Evolutionary conservation across 1,140 invertebrate genomes (phyloP).

Genomic region (Drosophila prosaltans): DNA sequence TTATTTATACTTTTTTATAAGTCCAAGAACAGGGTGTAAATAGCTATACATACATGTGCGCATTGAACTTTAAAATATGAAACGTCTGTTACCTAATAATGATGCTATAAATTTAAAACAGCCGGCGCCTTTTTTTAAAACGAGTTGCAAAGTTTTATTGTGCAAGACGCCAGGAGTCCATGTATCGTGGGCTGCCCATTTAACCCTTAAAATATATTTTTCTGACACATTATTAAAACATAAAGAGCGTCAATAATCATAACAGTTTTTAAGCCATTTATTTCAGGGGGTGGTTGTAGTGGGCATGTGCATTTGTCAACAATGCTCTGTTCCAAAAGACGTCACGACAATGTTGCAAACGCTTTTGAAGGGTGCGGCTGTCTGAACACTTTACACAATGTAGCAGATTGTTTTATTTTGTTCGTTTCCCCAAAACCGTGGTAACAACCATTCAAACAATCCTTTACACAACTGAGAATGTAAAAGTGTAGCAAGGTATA

Average conservation of each 20-base stretch:
- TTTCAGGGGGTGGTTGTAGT: slow-evolving; percentile 33
- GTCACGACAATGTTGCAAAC: slow-evolving; percentile 50
- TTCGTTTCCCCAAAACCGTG: slow-evolving; percentile 70
- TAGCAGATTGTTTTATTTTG: slow-evolving; percentile 71
- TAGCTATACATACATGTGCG: slow-evolving; percentile 60
- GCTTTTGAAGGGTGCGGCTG: slow-evolving; percentile 45
- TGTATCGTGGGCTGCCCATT: slow-evolving; percentile 66
- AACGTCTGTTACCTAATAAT: slow-evolving; percentile 64
- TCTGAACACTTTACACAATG: slow-evolving; percentile 72
- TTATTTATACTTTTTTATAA: not conserved
- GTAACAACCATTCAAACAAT: slow-evolving; percentile 61
- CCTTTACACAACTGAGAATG: slow-evolving; percentile 63
- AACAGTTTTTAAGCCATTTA: slow-evolving; percentile 76
- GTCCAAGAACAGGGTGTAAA: slow-evolving; percentile 24
- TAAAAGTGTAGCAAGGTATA: slow-evolving; percentile 31
- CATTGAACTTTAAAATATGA: slow-evolving; percentile 56
- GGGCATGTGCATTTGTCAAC: slow-evolving; percentile 42
- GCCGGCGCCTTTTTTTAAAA: slow-evolving; percentile 76
- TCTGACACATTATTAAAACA: slow-evolving; percentile 78
- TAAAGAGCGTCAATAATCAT: slow-evolving; percentile 82
- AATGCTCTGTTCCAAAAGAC: slow-evolving; percentile 42
- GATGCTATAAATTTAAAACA: slow-evolving; percentile 72
- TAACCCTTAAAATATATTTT: slow-evolving; percentile 73
- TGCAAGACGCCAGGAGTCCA: slow-evolving; percentile 63
- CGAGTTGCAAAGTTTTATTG: slow-evolving; percentile 79